phyloP scores from a whole-genome alignment of 2,113 vertebrate genomes.

The Suncus etruscus region DNA sequence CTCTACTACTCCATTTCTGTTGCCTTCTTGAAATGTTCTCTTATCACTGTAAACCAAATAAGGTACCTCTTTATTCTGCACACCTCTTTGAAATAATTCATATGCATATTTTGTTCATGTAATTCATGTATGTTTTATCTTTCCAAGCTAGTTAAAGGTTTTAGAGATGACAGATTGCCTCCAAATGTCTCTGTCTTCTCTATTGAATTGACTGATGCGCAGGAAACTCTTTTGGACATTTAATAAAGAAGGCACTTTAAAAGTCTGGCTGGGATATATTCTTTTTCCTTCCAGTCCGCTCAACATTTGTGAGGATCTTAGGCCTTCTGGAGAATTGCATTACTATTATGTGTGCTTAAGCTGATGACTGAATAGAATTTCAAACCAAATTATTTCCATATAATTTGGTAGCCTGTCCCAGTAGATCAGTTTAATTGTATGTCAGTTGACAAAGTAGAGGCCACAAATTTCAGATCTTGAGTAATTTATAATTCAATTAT shows the following conservation, averaged over 20 bases:
- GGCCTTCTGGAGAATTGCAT: constrained; percentile 1
- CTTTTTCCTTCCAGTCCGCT: background rate
- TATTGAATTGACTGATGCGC: constrained; percentile 22
- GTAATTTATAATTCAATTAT: constrained; percentile 52
- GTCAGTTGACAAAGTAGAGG: constrained; percentile 51
- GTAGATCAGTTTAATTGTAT: constrained; percentile 51
- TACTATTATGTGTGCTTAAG: background rate
- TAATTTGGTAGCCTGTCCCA: constrained; percentile 38
- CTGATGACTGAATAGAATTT: constrained; percentile 54
- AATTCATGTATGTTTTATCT: constrained; percentile 63
- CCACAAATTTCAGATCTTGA: constrained; percentile 56
- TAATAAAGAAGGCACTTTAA: constrained; percentile 27
- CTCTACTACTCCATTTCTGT: constrained; percentile 66
- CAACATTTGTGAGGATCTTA: background rate
- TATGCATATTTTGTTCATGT: constrained; percentile 61
- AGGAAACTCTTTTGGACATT: background rate
- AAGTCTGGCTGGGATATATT: background rate
- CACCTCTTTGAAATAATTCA: constrained; percentile 55
- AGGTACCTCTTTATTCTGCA: constrained; percentile 64
- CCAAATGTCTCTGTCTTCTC: background rate
- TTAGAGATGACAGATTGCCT: constrained; percentile 12
- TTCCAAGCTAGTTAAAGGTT: constrained; percentile 34
- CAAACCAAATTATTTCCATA: constrained; percentile 52
- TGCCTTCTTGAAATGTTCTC: constrained; percentile 63
- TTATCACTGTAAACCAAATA: constrained; percentile 55